Evolutionary conservation across 2,113 vertebrate genomes (phyloP), one percentile per base, ranked within the genome.

Genomic region (Cryptoleucopteryx plumbea): DNA sequence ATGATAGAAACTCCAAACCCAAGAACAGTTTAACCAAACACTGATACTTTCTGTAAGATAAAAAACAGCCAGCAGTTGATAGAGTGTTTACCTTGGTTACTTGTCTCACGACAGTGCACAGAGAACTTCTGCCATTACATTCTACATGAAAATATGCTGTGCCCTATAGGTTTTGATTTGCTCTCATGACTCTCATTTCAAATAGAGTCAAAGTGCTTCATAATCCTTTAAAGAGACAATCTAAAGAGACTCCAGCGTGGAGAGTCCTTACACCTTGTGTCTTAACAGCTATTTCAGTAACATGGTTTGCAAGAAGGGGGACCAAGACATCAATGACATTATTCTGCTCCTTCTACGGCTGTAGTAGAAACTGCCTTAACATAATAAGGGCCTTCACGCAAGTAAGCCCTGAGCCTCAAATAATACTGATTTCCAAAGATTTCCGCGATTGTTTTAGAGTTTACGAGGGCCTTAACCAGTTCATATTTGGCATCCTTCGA

Each of bases 401-500:
- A 96, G 84, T 99, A 99, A 22, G 98, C 97, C 96, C 98, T 99
- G 72, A 99, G 98, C n/a, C 98, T 98, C 90, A 99, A 82, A 97
- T 99, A 99, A 86, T 99, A 98, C 68, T 99, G 99, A 71, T 99
- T 98, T 10, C 99, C 99, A 90, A 99, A 99, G 62, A 99, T 97
- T 62, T 99, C 98, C 2, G 98, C 97, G 2, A 98, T 96, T 23
- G 98, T 99, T 32, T 99, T 98, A 4, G 99, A 99, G 95, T 97
- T 98, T 78, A 98, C 98, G 17, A 99, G 98, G 9, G 99, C 98
- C 88, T 99, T 98, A 40, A 99, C 99, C 80, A 99, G 98, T 96
- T 99, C 98, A 3, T 99, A 99, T 91, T 99, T 99, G 58, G 99
- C 98, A 82, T 99, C 99, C 94, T 99, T 99, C 0, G 98, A 99